Evolutionary conservation across 2,113 vertebrate species (phyloP), one percentile per base, ranked within the genome.

Genomic region (Taxidea taxus): DNA sequence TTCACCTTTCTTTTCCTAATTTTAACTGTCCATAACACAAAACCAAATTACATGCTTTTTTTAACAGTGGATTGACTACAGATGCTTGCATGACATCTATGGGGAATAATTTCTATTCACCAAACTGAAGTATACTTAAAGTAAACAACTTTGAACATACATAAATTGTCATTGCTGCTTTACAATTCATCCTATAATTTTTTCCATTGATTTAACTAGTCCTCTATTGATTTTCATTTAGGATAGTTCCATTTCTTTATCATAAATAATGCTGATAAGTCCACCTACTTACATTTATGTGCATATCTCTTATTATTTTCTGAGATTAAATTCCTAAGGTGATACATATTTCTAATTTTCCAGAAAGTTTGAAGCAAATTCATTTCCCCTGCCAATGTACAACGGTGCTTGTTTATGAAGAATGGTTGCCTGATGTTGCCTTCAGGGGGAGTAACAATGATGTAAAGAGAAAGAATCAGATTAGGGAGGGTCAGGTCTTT

Each of bases 211-310:
- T 60, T 87, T 86, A 90, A 77, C 16, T 54, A 90, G 42, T 84
- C 31, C 14, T 89, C 56, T 62, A 77, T 18, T 80, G 27, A 70
- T 91, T 4, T 87, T 94, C 29, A 77, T 64, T 93, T 94, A 94
- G 11, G 13, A 92, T 75, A 31, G 39, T 37, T 92, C 39, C n/a
- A 93, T 94, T 96, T 87, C 54, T 93, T 96, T 66, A 81, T 94
- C 78, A 74, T 78, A 96, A 97, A 83, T n/a, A 95, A 88, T 29
- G 27, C 13, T 58, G 42, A 87, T 18, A 96, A 81, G 64, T 44
- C 42, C 51, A 42, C 15, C 27, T 51, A 68, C 14, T 16, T 66
- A 83, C 34, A 86, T 74, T 80, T 95, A 70, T 47, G 95, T 37
- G 44, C 0, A 70, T 12, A 90, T n/a, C 23, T 88, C 75, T 90